Conservation (phyloP, 1,140 invertebrate genomes). For the Cherax destructor region DNA sequence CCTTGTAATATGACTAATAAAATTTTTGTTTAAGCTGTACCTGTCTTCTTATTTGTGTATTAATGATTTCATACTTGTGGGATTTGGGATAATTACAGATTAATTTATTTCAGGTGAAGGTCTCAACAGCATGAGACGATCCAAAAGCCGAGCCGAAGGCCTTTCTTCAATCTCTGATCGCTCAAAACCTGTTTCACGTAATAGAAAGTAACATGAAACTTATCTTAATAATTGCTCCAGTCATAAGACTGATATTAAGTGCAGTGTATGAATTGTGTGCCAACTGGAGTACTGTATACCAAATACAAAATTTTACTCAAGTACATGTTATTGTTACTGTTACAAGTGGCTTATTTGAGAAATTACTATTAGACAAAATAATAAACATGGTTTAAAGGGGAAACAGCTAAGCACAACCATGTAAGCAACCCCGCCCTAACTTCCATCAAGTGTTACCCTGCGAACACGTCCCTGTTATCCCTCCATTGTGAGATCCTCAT, state of each 20-base stretch:
- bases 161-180: slow-evolving; percentile 61
- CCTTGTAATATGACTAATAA: too few relatives aligned
- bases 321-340: slow-evolving; percentile 13
- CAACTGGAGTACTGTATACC: slow-evolving; percentile 35
- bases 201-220: slow-evolving; percentile 51
- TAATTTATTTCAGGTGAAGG: slow-evolving; percentile 48
- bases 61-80: too few relatives aligned
- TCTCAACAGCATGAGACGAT: slow-evolving; percentile 59
- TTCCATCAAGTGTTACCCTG: slow-evolving; percentile 64
- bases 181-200: slow-evolving; percentile 61
- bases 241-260: slow-evolving; percentile 50
- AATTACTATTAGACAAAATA: neutral
- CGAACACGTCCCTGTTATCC: slow-evolving; percentile 67
- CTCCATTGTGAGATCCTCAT: slow-evolving; percentile 67
- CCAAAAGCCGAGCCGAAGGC: slow-evolving; percentile 59
- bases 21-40: too few relatives aligned
- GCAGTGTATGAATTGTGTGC: slow-evolving; percentile 36
- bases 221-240: neutral
- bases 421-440: slow-evolving; percentile 51
- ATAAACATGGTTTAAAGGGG: neutral
- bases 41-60: too few relatives aligned
- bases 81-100: too few relatives aligned
- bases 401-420: slow-evolving; percentile 37
- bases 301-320: slow-evolving; percentile 14
- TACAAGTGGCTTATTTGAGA: neutral